These are phyloP conservation scores for Hyposoter dolosus DNA, from an alignment of 2,888 invertebrate genomes.

Conservation along the genomic window DNA sequence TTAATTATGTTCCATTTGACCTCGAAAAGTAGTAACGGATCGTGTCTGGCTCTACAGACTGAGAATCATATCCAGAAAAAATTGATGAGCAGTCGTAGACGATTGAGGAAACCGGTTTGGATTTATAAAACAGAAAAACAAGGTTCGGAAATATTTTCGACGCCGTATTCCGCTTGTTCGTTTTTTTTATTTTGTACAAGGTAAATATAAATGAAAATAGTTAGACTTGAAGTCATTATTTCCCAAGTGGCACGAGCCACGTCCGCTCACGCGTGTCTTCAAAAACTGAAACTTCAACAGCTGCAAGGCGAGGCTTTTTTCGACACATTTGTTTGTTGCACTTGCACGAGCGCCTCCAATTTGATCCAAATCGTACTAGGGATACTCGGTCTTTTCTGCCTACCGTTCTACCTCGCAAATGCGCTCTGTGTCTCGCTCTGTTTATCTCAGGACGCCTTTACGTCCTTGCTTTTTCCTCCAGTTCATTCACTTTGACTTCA, in stretches of 20 bases:
- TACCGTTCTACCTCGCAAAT: conserved; percentile 21
- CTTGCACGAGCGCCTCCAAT: conserved; percentile 4
- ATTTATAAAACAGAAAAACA: neutral
- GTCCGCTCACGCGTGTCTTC: neutral
- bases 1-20: neutral
- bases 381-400: conserved; percentile 39
- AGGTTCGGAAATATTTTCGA: neutral
- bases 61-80: neutral
- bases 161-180: neutral
- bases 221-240: neutral
- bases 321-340: conserved; percentile 16
- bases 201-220: neutral
- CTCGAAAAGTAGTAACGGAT: neutral
- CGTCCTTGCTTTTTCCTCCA: conserved; percentile 52
- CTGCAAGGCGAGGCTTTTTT: conserved; percentile 35
- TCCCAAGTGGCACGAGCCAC: neutral
- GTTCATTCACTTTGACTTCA: conserved; percentile 45
- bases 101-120: neutral
- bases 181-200: neutral
- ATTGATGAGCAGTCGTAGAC: neutral
- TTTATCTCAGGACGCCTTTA: conserved; percentile 45
- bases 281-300: conserved; percentile 50
- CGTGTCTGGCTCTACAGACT: neutral
- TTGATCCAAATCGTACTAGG: conserved; percentile 48
- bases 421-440: conserved; percentile 60